Base-by-base conservation (phyloP, 2,113 vertebrate genomes). In the Zosterops borbonicus region DNA sequence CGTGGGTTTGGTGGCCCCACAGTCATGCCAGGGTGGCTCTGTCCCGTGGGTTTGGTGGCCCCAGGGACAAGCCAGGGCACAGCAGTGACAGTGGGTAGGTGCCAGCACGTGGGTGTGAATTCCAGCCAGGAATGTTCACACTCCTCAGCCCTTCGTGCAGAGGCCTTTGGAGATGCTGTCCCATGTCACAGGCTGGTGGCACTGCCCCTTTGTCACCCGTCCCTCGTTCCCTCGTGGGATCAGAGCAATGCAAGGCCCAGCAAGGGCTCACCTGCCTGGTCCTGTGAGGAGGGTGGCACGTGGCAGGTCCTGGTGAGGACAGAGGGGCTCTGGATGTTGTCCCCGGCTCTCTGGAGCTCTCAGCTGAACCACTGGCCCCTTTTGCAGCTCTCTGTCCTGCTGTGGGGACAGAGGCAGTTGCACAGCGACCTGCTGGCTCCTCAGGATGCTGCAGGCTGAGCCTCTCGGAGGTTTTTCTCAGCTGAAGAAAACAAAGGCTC, bases 401-500 rank as follows among this genome's bases (percentile, higher is more conserved):
- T 52, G 27, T 16, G 71, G 58, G 70, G 67, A 52, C 33, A n/a
- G n/a, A n/a, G n/a, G n/a, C n/a, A 39, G 65, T 3, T 59, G 56
- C 70, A 64, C 52, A 70, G 83, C 1, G 5, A 64, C 83, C 86
- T 55, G 85, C 83, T 75, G 92, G 82, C 52, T 93, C 58, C 49
- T 73, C 59, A 20, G 79, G 89, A 19, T 80, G 70, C 44, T 83
- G 17, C 18, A 64, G 62, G 35, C 23, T 9, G 42, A 84, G 71
- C 67, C 46, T 31, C 79, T 92, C 71, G 60, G 86, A 95, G 80
- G 75, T 44, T 95, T 90, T 90, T 58, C 79, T 85, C 35, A 62
- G 93, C 89, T 83, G 89, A 65, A 56, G 89, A 49, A 95, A 95
- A 88, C 63, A 90, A 93, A 88, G 53, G 49, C 83, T 96, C 91